A percentile compares a stretch with the other conserved stretches of the same genome.
phyloP scores from a whole-genome alignment of 2,113 vertebrate genomes.

The Condylura cristata region DNA sequence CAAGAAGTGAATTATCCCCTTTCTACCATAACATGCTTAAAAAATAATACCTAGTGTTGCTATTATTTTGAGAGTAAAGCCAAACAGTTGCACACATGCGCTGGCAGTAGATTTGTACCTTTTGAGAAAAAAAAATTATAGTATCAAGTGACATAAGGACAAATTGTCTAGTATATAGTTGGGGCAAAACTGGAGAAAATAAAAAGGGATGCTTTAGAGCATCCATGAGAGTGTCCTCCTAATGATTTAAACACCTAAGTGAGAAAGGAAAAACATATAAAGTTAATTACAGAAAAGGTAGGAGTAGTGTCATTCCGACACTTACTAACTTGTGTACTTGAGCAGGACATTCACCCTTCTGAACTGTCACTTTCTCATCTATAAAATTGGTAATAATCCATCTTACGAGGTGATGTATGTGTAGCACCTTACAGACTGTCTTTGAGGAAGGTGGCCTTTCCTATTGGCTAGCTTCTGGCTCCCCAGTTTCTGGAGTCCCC shows the following conservation, averaged over 20 bases:
- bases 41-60: not conserved
- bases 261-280: not conserved
- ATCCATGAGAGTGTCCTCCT: not conserved
- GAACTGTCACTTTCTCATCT: not conserved
- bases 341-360: not conserved
- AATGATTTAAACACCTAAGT: not conserved
- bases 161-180: not conserved
- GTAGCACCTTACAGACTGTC: not conserved
- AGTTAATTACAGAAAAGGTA: not conserved
- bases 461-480: not conserved
- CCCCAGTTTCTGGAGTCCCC: not conserved
- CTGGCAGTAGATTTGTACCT: not conserved
- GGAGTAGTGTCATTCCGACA: not conserved
- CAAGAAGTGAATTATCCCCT: not conserved
- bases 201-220: not conserved
- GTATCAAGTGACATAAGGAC: not conserved
- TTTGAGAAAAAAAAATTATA: not conserved
- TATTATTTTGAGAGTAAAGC: not conserved
- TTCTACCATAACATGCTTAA: not conserved
- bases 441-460: not conserved
- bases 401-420: not conserved
- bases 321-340: not conserved
- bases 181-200: not conserved
- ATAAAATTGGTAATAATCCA: not conserved
- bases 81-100: rapidly evolving